phyloP scores from a whole-genome alignment of 2,888 invertebrate species.

The Nemoura dubitans region DNA sequence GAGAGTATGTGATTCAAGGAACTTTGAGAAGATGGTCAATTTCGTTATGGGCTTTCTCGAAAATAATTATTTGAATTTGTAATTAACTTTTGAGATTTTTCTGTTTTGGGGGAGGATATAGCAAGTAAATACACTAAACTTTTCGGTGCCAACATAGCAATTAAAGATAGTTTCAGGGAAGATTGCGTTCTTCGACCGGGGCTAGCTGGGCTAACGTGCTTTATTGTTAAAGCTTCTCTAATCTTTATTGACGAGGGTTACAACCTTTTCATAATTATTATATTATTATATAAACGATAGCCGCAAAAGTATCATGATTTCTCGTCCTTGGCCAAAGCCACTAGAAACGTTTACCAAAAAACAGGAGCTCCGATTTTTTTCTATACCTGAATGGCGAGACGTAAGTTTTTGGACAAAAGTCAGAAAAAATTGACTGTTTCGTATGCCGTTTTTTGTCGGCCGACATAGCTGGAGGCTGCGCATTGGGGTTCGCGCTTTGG shows the following conservation, averaged over 20 bases:
- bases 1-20: background rate
- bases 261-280: background rate
- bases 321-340: background rate
- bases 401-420: background rate
- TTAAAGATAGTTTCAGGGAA: background rate
- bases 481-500: background rate
- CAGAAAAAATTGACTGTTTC: background rate
- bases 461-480: background rate
- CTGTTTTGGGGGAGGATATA: constrained; percentile 32
- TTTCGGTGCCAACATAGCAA: background rate
- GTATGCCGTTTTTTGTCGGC: background rate
- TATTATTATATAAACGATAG: constrained; percentile 25
- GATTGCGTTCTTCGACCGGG: background rate
- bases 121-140: background rate
- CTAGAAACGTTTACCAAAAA: background rate
- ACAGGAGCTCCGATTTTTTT: background rate
- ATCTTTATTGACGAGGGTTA: constrained; percentile 23
- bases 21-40: background rate
- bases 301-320: constrained; percentile 10
- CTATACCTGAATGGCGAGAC: constrained; percentile 1
- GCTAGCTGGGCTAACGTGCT: background rate
- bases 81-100: constrained; percentile 9
- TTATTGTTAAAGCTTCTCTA: constrained; percentile 9
- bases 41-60: background rate
- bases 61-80: background rate